Conservation (phyloP, 2,113 vertebrate genomes). For the Cryptotis parvus region DNA sequence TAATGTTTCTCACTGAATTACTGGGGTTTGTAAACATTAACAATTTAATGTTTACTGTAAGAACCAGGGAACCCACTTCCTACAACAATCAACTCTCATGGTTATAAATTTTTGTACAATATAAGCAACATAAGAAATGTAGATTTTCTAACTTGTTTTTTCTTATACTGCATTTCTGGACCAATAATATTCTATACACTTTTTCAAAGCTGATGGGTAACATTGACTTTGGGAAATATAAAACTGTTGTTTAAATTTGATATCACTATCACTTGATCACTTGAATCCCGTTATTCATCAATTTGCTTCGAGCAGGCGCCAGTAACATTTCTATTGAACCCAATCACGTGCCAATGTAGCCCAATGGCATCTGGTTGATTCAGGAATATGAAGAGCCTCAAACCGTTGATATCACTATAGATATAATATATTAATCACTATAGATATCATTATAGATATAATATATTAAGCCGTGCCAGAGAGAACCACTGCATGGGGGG, state of each 20-base stretch:
- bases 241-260: not conserved
- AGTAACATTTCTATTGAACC: too few species aligned
- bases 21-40: constrained; percentile 41
- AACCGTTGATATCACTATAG: too few species aligned
- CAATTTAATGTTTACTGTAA: constrained; percentile 77
- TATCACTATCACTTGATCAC: too few species aligned
- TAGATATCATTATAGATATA: too few species aligned
- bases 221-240: not conserved
- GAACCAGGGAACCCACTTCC: constrained; percentile 76
- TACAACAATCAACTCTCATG: constrained; percentile 86
- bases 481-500: too few species aligned
- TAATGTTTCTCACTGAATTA: not conserved
- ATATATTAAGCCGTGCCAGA: too few species aligned
- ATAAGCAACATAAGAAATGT: constrained; percentile 87
- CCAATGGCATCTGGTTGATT: too few species aligned
- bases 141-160: constrained; percentile 59
- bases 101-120: constrained; percentile 91
- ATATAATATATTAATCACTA: too few species aligned
- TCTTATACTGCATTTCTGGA: not conserved
- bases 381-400: too few species aligned
- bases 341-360: too few species aligned
- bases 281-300: too few species aligned
- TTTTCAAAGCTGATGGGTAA: not conserved
- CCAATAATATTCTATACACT: not conserved
- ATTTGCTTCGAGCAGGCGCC: too few species aligned